Evolutionary conservation across 2,888 invertebrate genomes (phyloP).

Genomic region (Eremobia ochroleuca): DNA sequence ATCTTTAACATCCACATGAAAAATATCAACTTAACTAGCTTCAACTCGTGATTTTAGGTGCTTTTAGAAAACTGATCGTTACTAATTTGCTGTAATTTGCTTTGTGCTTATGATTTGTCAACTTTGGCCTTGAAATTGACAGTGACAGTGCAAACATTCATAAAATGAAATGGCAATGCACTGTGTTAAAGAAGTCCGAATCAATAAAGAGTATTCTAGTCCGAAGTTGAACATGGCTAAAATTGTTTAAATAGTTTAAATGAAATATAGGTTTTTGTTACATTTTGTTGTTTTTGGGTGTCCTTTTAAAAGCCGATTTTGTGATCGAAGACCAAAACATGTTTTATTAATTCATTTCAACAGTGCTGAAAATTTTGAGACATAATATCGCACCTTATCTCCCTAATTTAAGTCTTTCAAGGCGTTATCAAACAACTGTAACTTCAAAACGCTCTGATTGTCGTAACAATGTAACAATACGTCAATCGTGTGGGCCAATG

Average conservation of each 20-base stretch:
- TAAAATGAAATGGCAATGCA: slow-evolving; percentile 28
- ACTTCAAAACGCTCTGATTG: slow-evolving; percentile 7
- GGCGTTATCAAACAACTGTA: not conserved
- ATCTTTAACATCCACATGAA: not conserved
- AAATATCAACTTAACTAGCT: slow-evolving; percentile 7
- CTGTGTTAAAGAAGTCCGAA: slow-evolving; percentile 12
- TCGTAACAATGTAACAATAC: slow-evolving; percentile 24
- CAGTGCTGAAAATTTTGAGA: not conserved
- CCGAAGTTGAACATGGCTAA: slow-evolving; percentile 3
- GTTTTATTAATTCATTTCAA: not conserved
- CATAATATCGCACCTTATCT: not conserved
- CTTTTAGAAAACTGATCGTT: slow-evolving; percentile 6
- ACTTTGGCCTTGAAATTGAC: slow-evolving; percentile 41
- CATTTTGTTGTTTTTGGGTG: not conserved
- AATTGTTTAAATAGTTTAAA: not conserved
- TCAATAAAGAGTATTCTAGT: not conserved
- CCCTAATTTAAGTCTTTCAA: not conserved
- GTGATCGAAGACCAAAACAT: not conserved
- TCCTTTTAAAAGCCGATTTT: not conserved
- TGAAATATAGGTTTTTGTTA: not conserved
- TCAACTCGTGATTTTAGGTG: not conserved
- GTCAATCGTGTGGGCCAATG: slow-evolving; percentile 42
- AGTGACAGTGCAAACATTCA: slow-evolving; percentile 49
- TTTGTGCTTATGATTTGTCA: slow-evolving; percentile 12
- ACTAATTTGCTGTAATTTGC: slow-evolving; percentile 2